Conservation (phyloP, 2,113 vertebrate genomes). For the Gymnobelideus leadbeateri region DNA sequence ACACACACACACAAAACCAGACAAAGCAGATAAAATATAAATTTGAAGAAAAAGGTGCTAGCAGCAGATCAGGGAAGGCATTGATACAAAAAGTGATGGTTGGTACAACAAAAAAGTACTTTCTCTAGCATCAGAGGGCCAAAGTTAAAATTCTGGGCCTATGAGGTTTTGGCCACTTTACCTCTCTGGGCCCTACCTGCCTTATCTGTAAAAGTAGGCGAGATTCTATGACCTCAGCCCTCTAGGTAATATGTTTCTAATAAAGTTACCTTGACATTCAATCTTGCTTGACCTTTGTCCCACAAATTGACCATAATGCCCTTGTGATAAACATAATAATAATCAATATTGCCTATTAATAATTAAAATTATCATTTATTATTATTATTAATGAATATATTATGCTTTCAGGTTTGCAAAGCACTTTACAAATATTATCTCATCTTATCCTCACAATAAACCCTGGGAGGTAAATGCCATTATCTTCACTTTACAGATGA, state of each 20-base stretch:
- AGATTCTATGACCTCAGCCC: neutral
- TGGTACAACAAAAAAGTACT: neutral
- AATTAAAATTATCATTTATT: neutral
- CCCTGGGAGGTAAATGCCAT: neutral
- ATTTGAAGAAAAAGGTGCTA: neutral
- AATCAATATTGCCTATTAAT: neutral
- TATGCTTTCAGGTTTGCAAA: neutral
- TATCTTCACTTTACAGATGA: neutral
- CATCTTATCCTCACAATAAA: neutral
- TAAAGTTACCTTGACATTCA: conserved; percentile 4
- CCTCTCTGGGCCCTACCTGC: neutral
- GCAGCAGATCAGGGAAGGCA: neutral
- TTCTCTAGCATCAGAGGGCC: neutral
- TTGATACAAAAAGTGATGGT: neutral
- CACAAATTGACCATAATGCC: neutral
- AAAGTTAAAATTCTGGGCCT: neutral
- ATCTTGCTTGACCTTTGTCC: neutral
- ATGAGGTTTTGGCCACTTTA: neutral
- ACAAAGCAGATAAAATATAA: neutral
- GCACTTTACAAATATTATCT: neutral
- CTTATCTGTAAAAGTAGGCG: no score
- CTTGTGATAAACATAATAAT: neutral
- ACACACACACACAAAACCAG: neutral
- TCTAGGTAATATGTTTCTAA: conserved; percentile 27
- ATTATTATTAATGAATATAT: neutral